Percentiles rank a stretch among this genome's conserved stretches.
phyloP scores from a whole-genome alignment of 2,113 vertebrate genomes.

The Hepsetus odoe region DNA sequence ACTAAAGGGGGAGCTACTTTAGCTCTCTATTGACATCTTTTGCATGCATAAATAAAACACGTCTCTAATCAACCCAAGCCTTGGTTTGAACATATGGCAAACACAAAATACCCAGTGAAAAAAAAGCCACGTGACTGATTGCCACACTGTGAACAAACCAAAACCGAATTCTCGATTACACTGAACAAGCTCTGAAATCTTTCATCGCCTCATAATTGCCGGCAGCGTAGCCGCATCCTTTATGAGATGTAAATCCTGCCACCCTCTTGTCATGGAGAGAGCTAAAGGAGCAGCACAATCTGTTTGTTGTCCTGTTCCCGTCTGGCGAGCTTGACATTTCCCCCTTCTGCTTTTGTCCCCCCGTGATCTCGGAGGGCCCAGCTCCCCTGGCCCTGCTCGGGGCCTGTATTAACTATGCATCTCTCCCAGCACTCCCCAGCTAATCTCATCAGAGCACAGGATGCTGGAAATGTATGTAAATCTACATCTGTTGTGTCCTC shows the following conservation, averaged over 20 bases:
- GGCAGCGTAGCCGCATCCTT: constrained; percentile 47
- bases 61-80: constrained; percentile 34
- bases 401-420: constrained; percentile 90
- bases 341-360: constrained; percentile 74
- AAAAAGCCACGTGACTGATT: constrained; percentile 22
- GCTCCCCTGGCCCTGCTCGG: constrained; percentile 78
- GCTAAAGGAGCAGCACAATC: constrained; percentile 56
- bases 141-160: constrained; percentile 40
- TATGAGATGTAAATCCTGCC: constrained; percentile 61
- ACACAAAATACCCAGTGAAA: constrained; percentile 27
- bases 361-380: constrained; percentile 77
- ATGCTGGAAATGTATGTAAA: constrained; percentile 89
- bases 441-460: constrained; percentile 89
- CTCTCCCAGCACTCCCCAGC: constrained; percentile 76
- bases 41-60: constrained; percentile 45
- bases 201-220: constrained; percentile 58
- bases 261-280: constrained; percentile 58
- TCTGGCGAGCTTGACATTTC: constrained; percentile 76
- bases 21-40: constrained; percentile 42
- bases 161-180: constrained; percentile 50
- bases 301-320: constrained; percentile 76
- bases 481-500: constrained; percentile 88
- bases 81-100: constrained; percentile 44
- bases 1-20: constrained; percentile 30
- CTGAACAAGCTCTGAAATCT: constrained; percentile 51